phyloP scores from a whole-genome alignment of 2,113 vertebrate species.

The Nycticorax nycticorax region DNA sequence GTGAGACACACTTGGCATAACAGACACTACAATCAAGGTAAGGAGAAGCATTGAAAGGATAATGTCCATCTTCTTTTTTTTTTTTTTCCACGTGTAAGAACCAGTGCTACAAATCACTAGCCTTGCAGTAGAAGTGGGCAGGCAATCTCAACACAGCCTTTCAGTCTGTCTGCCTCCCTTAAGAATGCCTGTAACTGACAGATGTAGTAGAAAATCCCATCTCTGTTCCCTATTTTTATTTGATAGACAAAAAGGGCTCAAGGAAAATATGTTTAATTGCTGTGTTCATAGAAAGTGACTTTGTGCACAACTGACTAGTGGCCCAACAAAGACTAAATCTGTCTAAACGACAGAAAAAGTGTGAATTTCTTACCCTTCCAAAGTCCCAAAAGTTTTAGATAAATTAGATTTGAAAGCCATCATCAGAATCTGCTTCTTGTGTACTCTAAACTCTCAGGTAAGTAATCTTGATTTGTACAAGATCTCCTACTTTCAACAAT shows the following conservation, averaged over 20 bases:
- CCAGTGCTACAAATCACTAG: not conserved
- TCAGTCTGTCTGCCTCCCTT: fast-evolving
- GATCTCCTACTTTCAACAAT: not conserved
- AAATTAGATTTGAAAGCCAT: not conserved
- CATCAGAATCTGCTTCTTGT: not conserved
- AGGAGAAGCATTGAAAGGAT: not conserved
- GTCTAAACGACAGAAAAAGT: not conserved
- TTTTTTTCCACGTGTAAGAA: not conserved
- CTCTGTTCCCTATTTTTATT: not conserved
- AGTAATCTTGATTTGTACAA: not conserved
- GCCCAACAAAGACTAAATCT: not conserved
- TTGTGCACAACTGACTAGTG: not conserved
- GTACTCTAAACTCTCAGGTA: not conserved
- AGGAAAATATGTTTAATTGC: not conserved
- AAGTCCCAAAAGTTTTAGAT: not conserved
- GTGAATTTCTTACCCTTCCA: not conserved
- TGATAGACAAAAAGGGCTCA: not conserved
- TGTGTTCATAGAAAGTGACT: not conserved
- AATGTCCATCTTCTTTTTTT: not conserved
- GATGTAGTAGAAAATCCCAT: not conserved
- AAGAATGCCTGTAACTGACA: not conserved
- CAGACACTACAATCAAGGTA: not conserved
- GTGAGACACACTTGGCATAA: not conserved
- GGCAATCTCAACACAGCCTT: not conserved
- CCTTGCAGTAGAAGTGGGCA: not conserved